phyloP scores from a whole-genome alignment of 2,797 vertebrate species.

The Cacajao melanocephalus region DNA sequence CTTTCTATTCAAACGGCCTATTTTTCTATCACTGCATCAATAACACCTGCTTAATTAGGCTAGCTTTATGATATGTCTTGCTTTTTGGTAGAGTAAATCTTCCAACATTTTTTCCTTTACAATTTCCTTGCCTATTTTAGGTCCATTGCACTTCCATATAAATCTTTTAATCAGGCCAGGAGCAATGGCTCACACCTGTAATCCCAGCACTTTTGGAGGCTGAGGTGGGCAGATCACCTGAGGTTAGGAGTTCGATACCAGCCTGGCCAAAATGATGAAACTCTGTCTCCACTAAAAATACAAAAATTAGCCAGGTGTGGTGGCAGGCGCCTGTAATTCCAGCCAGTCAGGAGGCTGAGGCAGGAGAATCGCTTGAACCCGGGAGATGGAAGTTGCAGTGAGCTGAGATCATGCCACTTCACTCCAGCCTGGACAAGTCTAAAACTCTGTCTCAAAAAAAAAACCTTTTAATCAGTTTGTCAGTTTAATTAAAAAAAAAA shows the following conservation, averaged over 20 bases:
- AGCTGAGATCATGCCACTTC: background rate
- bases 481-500: background rate
- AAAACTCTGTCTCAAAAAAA: background rate
- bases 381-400: background rate
- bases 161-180: background rate
- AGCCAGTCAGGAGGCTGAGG: too few species aligned
- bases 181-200: background rate
- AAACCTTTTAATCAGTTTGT: background rate
- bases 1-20: background rate
- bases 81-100: background rate
- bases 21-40: background rate
- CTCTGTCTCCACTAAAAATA: too few species aligned
- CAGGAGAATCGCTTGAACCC: too few species aligned
- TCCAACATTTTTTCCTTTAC: background rate
- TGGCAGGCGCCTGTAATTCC: too few species aligned
- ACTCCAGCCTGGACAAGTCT: background rate
- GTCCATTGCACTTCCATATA: background rate
- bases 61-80: background rate
- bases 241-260: too few species aligned
- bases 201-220: background rate
- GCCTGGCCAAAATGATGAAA: too few species aligned
- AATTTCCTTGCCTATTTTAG: background rate
- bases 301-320: too few species aligned
- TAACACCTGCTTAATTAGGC: background rate
- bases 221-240: too few species aligned